Evolutionary conservation across 2,113 vertebrate species (phyloP), one percentile per base, ranked within the genome.

Genomic region (Halcyon senegalensis): DNA sequence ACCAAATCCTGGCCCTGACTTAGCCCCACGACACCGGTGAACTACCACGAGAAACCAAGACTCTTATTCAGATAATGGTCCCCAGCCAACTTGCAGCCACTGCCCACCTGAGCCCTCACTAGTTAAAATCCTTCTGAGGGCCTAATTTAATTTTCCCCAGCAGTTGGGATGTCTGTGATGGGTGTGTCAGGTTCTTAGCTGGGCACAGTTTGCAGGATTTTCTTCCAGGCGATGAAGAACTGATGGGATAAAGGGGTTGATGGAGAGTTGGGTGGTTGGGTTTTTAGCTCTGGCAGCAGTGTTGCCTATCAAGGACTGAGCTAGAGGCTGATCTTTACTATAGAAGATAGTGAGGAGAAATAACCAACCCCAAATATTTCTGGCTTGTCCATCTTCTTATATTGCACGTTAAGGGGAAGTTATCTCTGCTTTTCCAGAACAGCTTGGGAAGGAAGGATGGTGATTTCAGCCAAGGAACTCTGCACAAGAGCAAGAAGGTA

Each of bases 11-110:
- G 24, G 31, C 5, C 3, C 11, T 11, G 5, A 4, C 48, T 27
- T 8, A 28, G 21, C 24, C 55, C 9, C 31, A 5, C 1, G 0
- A 7, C 30, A 9, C 0, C 9, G 19, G 8, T 75, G 76, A 59
- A 41, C 11, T 16, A 19, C 33, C 17, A 24, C 16, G 7, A 39
- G 12, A 44, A 41, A n/a, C 5, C 19, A 11, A 59, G 60, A 6
- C 16, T 7, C 20, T 73, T 9, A 2, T 7, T 17, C 19, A 10
- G 16, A 4, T 12, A 6, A 18, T 20, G 9, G 30, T 14, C 11
- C 56, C 48, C 66, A 24, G 18, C 11, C 24, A 35, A n/a, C 43
- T 4, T 21, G 5, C 59, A 78, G 37, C 66, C 41, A 10, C 37
- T 39, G 4, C 74, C 75, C 56, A 60, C 21, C 48, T 21, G 27